Evolutionary conservation across 2,888 invertebrate species (phyloP), one percentile per base, ranked within the genome.

Genomic region (Vanessa cardui): DNA sequence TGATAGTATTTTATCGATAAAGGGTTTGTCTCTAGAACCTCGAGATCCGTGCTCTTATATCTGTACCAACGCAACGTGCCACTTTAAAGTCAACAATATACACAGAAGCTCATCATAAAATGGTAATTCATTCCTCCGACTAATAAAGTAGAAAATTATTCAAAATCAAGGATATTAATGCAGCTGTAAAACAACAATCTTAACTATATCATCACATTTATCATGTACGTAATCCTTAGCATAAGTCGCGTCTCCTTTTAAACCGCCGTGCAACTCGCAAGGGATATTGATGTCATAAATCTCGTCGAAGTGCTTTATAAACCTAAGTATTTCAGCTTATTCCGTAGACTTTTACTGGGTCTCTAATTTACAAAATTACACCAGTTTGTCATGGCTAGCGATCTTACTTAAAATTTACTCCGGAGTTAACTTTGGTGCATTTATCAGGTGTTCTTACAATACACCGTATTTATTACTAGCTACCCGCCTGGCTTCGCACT

Each of bases 231-330:
- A 67, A 70, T 70, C 67, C 62, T 21, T 58, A 45, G 64, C 67
- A 67, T 70, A 70, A 56, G 54, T 50, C 61, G 12, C 39, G 12
- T 46, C 56, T 61, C 56, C 64, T 61, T 60, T 64, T 61, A 68
- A 64, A 62, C 59, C 21, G 16, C 39, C 39, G 39, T 54, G 67
- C 68, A 68, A 69, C 70, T 66, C 70, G 69, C 72, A 71, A 52
- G 70, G 70, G 70, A 68, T 71, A 73, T 71, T 71, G 72, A 50
- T 64, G 49, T 62, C 52, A 73, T 74, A 73, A 74, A 74, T 74
- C 72, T 68, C 67, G 46, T 60, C 61, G 69, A 60, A 72, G 68
- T 64, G 64, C 39, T 66, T 66, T 62, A 61, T 64, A 62, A 31
- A 61, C 50, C 49, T 61, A 65, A 65, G 62, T 39, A 59, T 59